A percentile compares a stretch with the other conserved stretches of the same genome.
Evolutionary conservation across 2,113 vertebrate species (phyloP).

Genomic region (Ammospiza caudacuta): DNA sequence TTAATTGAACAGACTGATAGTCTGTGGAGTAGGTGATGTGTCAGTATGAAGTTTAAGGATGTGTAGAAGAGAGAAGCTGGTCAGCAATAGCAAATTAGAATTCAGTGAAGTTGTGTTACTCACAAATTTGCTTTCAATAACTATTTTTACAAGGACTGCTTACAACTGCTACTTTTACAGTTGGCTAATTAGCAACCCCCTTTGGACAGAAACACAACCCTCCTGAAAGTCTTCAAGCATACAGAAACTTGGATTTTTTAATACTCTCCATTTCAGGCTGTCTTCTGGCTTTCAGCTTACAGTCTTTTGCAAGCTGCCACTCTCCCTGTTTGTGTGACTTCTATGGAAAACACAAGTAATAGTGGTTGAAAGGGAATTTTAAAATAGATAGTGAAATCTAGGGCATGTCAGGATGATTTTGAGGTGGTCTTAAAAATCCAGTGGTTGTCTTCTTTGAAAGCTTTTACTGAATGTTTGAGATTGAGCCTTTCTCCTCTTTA

Average conservation of each 20-base stretch:
- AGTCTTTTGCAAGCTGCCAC: not conserved
- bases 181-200: not conserved
- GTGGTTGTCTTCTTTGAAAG: not conserved
- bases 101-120: not conserved
- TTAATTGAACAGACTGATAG: not conserved
- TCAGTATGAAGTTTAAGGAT: not conserved
- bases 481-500: not conserved
- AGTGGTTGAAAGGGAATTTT: slow-evolving; percentile 11
- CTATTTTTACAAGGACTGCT: not conserved
- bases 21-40: not conserved
- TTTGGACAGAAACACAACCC: not conserved
- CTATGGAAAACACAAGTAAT: not conserved
- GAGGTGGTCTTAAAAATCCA: slow-evolving; percentile 28
- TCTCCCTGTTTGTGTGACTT: not conserved
- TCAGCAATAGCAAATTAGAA: not conserved
- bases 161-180: not conserved
- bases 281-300: not conserved
- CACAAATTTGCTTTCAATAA: not conserved
- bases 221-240: not conserved
- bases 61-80: not conserved
- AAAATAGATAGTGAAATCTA: slow-evolving; percentile 27
- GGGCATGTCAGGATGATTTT: not conserved
- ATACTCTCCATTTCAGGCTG: not conserved
- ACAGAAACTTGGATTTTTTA: not conserved
- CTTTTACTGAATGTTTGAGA: not conserved